Evolutionary conservation across 1,140 invertebrate genomes (phyloP).

Genomic region (Heliconius hermathena): DNA sequence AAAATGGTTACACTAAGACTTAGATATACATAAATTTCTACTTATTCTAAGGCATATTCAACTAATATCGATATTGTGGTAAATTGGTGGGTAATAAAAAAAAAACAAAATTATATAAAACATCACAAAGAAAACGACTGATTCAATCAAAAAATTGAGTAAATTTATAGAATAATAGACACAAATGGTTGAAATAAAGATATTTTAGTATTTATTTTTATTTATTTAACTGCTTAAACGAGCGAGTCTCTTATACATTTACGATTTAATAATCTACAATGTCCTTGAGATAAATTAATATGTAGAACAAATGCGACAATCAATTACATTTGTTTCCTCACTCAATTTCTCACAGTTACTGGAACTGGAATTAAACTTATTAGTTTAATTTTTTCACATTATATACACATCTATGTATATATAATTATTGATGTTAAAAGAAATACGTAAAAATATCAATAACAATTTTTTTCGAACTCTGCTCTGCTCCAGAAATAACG

Average conservation of each 20-base stretch:
- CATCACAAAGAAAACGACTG: neutral
- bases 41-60: neutral
- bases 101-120: neutral
- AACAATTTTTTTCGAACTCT: too few relatives aligned
- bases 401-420: too few relatives aligned
- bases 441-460: too few relatives aligned
- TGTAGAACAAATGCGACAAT: neutral
- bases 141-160: neutral
- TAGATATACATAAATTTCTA: neutral
- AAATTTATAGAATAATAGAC: too few relatives aligned
- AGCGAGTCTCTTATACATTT: too few relatives aligned
- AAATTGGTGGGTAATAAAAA: neutral
- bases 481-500: too few relatives aligned
- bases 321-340: neutral
- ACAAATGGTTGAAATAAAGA: too few relatives aligned
- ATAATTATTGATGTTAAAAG: too few relatives aligned
- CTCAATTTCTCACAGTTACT: neutral
- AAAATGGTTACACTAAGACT: neutral
- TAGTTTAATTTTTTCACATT: neutral
- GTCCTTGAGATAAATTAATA: conserved; percentile 27
- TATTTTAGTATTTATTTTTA: too few relatives aligned
- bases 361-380: neutral
- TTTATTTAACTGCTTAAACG: too few relatives aligned
- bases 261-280: conserved; percentile 22
- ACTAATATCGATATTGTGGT: neutral